Evolutionary conservation across 2,113 vertebrate genomes (phyloP).

Genomic region (Sarotherodon lohbergeri): DNA sequence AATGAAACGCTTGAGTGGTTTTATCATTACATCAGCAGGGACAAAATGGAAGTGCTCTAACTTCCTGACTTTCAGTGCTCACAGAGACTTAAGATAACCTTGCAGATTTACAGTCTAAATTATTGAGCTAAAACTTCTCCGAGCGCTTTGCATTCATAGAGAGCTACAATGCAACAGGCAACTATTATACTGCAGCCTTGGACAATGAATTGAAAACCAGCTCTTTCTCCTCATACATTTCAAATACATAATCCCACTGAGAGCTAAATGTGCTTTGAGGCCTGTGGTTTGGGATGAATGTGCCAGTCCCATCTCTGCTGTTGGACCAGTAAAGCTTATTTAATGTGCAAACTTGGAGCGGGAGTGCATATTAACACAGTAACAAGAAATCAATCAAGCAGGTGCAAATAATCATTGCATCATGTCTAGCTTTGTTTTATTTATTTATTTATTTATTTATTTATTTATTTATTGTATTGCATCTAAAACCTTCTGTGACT

Average conservation of each 20-base stretch:
- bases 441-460: not conserved
- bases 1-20: conserved; percentile 67
- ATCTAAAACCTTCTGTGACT: conserved; percentile 23
- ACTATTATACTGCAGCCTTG: conserved; percentile 30
- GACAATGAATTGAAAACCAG: conserved; percentile 23
- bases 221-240: conserved; percentile 27
- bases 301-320: not conserved
- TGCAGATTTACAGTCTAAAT: conserved; percentile 55
- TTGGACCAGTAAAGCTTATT: conserved; percentile 20
- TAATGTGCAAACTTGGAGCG: conserved; percentile 30
- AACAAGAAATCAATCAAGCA: conserved; percentile 44
- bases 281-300: not conserved
- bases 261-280: not conserved
- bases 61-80: conserved; percentile 59
- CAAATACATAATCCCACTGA: conserved; percentile 18
- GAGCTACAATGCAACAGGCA: conserved; percentile 19
- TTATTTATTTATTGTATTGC: not conserved
- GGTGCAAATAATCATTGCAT: conserved; percentile 34
- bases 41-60: conserved; percentile 46
- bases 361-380: conserved; percentile 6
- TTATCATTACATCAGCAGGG: conserved; percentile 61
- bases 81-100: conserved; percentile 54
- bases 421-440: not conserved
- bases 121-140: conserved; percentile 35
- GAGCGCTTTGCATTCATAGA: conserved; percentile 30